Evolutionary conservation across 1,140 invertebrate species (phyloP).

Genomic region (Vollenhovia emeryi): DNA sequence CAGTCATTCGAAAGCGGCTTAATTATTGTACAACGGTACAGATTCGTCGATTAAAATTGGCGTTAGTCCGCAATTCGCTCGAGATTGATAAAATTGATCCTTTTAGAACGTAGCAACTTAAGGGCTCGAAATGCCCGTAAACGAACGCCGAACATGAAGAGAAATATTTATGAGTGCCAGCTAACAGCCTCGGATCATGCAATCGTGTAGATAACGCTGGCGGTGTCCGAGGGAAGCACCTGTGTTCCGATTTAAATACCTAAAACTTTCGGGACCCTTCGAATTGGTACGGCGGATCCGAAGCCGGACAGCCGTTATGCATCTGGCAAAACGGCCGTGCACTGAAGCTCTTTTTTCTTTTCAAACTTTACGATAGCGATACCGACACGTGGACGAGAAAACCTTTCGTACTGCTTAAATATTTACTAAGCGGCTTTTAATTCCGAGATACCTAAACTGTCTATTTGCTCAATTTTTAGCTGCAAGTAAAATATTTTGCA

Average conservation of each 20-base stretch:
- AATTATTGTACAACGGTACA: background rate
- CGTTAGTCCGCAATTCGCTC: slow-evolving; percentile 3
- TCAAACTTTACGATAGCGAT: slow-evolving; percentile 56
- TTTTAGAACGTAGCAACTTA: slow-evolving; percentile 18
- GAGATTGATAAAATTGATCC: slow-evolving; percentile 70
- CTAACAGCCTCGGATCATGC: slow-evolving; percentile 75
- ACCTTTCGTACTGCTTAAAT: slow-evolving; percentile 62
- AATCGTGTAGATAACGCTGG: slow-evolving; percentile 73
- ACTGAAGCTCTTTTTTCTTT: slow-evolving; percentile 41
- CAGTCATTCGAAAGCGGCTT: background rate
- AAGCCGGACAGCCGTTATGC: slow-evolving; percentile 14
- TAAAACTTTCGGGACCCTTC: slow-evolving; percentile 11
- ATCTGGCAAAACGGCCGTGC: slow-evolving; percentile 28
- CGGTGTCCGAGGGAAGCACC: slow-evolving; percentile 65
- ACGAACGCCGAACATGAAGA: slow-evolving; percentile 35
- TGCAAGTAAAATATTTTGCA: background rate
- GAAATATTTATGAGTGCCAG: slow-evolving; percentile 79
- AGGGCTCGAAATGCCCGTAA: slow-evolving; percentile 35
- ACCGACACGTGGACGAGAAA: slow-evolving; percentile 27
- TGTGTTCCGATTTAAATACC: slow-evolving; percentile 71
- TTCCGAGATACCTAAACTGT: slow-evolving; percentile 35
- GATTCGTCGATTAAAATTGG: slow-evolving; percentile 38
- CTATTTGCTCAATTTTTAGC: slow-evolving; percentile 7
- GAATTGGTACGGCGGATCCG: slow-evolving; percentile 1
- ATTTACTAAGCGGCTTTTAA: slow-evolving; percentile 45